phyloP scores from a whole-genome alignment of 2,888 invertebrate species.

The Adelphocoris suturalis region DNA sequence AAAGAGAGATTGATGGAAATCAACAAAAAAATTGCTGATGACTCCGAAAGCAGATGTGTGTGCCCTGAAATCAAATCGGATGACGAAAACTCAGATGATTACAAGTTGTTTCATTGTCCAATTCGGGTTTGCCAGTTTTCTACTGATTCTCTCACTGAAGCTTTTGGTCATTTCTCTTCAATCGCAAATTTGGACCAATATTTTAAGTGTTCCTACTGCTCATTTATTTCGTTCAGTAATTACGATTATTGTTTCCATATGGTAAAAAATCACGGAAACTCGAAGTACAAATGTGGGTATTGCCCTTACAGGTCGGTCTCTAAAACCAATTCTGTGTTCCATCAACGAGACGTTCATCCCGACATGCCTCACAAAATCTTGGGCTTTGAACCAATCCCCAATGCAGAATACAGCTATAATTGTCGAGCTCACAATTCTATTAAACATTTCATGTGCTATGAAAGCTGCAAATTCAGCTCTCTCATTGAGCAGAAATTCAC shows the following conservation, averaged over 20 bases:
- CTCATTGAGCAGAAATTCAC: constrained; percentile 62
- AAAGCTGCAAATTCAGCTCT: constrained; percentile 53
- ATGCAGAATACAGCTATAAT: not conserved
- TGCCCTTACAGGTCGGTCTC: constrained; percentile 61
- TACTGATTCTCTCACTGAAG: not conserved
- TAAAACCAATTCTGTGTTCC: constrained; percentile 57
- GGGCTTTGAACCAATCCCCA: constrained; percentile 46
- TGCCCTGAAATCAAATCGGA: not conserved
- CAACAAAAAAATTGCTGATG: constrained; percentile 9
- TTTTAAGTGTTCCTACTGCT: constrained; percentile 45
- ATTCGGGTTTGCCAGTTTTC: constrained; percentile 43
- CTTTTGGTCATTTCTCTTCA: constrained; percentile 43
- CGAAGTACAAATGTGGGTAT: constrained; percentile 56
- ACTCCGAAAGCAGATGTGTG: not conserved
- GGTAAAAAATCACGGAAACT: constrained; percentile 12
- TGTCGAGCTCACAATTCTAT: constrained; percentile 62
- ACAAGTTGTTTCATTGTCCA: constrained; percentile 57
- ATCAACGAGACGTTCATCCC: constrained; percentile 50
- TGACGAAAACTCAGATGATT: not conserved
- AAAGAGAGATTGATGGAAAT: constrained; percentile 61
- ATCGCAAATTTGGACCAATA: not conserved
- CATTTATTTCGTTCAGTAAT: constrained; percentile 45
- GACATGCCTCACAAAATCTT: constrained; percentile 27
- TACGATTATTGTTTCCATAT: constrained; percentile 45
- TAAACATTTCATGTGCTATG: constrained; percentile 51